Evolutionary conservation across 2,888 invertebrate genomes (phyloP).

Genomic region (Megalurothrips usitatus): DNA sequence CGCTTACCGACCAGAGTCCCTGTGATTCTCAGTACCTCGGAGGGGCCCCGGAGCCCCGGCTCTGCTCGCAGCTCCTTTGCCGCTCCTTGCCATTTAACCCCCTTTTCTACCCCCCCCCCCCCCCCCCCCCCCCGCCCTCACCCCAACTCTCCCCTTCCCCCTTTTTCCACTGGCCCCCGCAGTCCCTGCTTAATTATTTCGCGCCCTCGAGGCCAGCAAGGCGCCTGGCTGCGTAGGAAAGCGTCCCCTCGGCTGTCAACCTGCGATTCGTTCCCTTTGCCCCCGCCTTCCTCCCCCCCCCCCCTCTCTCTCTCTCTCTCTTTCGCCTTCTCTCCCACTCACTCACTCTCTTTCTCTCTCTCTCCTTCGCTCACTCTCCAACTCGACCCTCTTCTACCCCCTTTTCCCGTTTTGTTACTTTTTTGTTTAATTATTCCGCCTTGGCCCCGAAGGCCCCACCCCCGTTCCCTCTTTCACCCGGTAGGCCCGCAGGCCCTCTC

Average conservation of each 20-base stretch:
- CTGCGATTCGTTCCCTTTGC: not conserved
- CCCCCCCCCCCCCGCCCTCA: no score
- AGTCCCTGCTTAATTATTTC: slow-evolving; percentile 39
- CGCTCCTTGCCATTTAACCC: slow-evolving; percentile 30
- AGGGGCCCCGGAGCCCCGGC: no score
- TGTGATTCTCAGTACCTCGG: no score
- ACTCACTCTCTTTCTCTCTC: not conserved
- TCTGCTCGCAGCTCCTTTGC: slow-evolving; percentile 14
- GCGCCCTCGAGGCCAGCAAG: slow-evolving; percentile 44
- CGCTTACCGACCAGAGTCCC: no score
- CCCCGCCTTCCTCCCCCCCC: not conserved
- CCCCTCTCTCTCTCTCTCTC: not conserved
- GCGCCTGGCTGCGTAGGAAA: slow-evolving; percentile 40
- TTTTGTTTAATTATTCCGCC: slow-evolving; percentile 29
- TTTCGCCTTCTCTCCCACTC: no score
- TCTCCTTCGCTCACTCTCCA: not conserved
- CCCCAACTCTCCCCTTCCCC: no score
- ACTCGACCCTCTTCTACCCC: slow-evolving; percentile 34
- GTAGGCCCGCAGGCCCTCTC: not conserved
- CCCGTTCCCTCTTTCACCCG: slow-evolving; percentile 17
- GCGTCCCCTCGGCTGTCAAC: slow-evolving; percentile 28
- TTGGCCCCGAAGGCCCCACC: slow-evolving; percentile 34
- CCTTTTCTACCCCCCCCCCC: no score
- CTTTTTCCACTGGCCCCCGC: no score
- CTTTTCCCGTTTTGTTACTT: slow-evolving; percentile 30